Conservation (phyloP, 2,797 vertebrate genomes). For the Darevskia mixta region DNA sequence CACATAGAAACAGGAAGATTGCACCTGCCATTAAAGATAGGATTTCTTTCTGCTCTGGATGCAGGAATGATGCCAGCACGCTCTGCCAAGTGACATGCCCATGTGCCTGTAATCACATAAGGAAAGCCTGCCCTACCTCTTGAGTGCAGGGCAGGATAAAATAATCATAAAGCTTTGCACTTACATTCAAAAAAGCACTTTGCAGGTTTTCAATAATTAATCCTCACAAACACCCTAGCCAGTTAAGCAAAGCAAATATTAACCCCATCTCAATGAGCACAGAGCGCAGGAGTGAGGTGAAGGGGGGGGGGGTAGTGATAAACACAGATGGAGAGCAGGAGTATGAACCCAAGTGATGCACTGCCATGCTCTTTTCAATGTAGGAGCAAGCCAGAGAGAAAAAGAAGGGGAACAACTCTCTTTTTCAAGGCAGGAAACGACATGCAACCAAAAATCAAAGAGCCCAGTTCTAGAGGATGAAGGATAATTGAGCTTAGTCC, state of each 20-base stretch:
- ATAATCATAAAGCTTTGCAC: constrained; percentile 29
- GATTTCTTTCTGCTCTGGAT: constrained; percentile 15
- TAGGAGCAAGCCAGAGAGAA: not conserved
- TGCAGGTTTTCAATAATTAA: constrained; percentile 41
- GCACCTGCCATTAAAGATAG: not conserved
- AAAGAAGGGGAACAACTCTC: not conserved
- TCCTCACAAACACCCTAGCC: constrained; percentile 18
- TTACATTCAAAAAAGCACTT: constrained; percentile 35
- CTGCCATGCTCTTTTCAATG: not conserved
- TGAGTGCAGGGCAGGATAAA: not conserved
- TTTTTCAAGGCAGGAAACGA: not conserved
- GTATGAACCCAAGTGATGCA: constrained; percentile 2
- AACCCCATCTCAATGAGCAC: constrained; percentile 6
- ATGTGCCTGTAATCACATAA: rapidly evolving
- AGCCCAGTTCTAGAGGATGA: not conserved
- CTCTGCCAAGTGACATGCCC: not conserved
- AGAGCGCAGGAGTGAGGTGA: not conserved
- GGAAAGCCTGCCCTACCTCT: not conserved
- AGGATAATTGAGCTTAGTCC: not conserved
- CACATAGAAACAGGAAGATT: not conserved
- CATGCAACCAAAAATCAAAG: not conserved
- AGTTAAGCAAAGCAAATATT: constrained; percentile 31
- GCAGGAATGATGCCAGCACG: not conserved
- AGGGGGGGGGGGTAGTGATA: not conserved
- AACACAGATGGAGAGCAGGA: not conserved